These are phyloP conservation scores for Sitta carolinensis DNA, from an alignment of 2,797 vertebrate species.

Conservation along the genomic window DNA sequence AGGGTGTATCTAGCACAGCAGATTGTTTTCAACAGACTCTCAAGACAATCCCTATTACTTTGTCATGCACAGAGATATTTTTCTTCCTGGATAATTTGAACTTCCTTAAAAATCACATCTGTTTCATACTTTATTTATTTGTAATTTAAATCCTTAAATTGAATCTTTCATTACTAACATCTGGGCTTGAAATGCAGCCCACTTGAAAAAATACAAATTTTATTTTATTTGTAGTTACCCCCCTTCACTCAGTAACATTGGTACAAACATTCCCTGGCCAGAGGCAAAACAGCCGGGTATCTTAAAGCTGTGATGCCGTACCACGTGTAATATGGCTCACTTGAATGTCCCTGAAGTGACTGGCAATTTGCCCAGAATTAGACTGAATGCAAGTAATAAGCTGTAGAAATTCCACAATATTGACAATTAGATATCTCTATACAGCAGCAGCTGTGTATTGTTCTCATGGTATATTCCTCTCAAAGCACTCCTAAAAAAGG, in stretches of 20 bases:
- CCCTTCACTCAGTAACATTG: conserved; percentile 80
- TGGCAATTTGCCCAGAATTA: conserved; percentile 90
- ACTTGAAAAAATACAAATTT: conserved; percentile 89
- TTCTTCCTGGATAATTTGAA: conserved; percentile 89
- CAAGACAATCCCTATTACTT: conserved; percentile 85
- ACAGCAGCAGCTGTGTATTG: conserved; percentile 87
- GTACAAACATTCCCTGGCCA: conserved; percentile 86
- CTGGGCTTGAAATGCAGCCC: conserved; percentile 88
- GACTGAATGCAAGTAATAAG: conserved; percentile 89
- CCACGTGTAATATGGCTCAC: conserved; percentile 86
- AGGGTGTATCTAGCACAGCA: conserved; percentile 85
- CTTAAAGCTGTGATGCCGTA: conserved; percentile 85
- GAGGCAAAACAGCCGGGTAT: conserved; percentile 88
- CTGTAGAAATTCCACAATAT: conserved; percentile 88
- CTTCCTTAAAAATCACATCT: conserved; percentile 91
- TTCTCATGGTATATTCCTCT: conserved; percentile 85
- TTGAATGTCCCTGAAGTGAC: conserved; percentile 88
- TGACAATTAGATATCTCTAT: conserved; percentile 89
- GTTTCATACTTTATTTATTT: conserved; percentile 92
- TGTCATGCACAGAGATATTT: conserved; percentile 88
- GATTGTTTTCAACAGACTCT: conserved; percentile 88
- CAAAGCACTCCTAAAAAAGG: conserved; percentile 84
- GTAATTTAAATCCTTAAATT: conserved; percentile 91
- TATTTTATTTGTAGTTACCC: conserved; percentile 86
- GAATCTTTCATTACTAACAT: conserved; percentile 88